phyloP scores from a whole-genome alignment of 2,113 vertebrate genomes.

The Hoplias malabaricus region DNA sequence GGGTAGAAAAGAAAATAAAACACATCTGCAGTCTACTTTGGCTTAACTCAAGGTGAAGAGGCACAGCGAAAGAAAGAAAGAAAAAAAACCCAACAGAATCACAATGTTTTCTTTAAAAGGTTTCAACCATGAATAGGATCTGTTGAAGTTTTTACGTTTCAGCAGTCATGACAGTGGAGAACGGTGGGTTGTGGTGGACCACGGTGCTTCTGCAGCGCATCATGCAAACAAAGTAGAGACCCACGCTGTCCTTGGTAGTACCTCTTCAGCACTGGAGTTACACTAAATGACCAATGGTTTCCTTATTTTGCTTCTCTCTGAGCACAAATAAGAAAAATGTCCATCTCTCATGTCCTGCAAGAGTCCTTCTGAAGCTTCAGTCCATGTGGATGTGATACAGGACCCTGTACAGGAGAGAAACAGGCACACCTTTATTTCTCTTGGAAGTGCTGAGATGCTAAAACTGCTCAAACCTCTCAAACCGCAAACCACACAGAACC shows the following conservation, averaged over 20 bases:
- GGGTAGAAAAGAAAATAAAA: constrained; percentile 37
- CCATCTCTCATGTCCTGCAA: constrained; percentile 31
- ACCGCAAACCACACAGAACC: background rate
- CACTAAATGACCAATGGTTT: constrained; percentile 62
- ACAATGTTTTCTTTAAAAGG: constrained; percentile 10
- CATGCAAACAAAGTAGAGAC: constrained; percentile 71
- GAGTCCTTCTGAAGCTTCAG: constrained; percentile 38
- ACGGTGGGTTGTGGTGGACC: too few species aligned
- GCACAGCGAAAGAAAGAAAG: constrained; percentile 56
- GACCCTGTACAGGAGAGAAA: background rate
- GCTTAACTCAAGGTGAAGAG: constrained; percentile 74
- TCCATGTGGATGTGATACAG: background rate
- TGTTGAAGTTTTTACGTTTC: constrained; percentile 48
- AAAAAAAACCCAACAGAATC: constrained; percentile 64
- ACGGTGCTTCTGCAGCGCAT: constrained; percentile 63
- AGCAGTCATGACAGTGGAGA: constrained; percentile 59
- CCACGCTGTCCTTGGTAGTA: constrained; percentile 49
- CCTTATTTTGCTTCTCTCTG: constrained; percentile 45
- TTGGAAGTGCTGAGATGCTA: background rate
- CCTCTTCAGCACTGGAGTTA: constrained; percentile 62
- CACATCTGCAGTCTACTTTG: constrained; percentile 78
- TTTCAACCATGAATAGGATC: constrained; percentile 22
- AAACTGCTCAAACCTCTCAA: background rate
- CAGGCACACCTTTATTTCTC: background rate
- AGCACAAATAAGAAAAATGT: constrained; percentile 39